These are phyloP conservation scores for Lordiphosa andalusiaca DNA, from an alignment of 2,888 invertebrate genomes.

Conservation along the genomic window DNA sequence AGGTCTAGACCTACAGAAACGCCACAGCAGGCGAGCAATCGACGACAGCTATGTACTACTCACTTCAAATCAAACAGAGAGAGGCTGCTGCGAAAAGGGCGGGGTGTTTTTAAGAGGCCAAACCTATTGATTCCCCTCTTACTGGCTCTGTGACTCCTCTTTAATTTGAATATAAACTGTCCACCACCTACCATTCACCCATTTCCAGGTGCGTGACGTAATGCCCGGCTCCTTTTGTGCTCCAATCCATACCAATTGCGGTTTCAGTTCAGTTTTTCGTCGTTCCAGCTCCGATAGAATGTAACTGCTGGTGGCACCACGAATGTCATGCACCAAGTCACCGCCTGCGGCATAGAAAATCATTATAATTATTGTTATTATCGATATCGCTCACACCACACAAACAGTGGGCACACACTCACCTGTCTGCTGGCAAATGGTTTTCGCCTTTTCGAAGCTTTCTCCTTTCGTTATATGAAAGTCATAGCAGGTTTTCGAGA, in stretches of 20 bases:
- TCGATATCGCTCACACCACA: slow-evolving; percentile 5
- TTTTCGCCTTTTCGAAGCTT: slow-evolving; percentile 90
- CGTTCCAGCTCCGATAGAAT: slow-evolving; percentile 90
- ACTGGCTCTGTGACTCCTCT: too few relatives aligned
- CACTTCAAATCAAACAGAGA: too few relatives aligned
- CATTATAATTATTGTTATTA: neutral
- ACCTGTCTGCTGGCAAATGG: slow-evolving; percentile 87
- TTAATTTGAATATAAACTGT: too few relatives aligned
- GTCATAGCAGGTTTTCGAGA: slow-evolving; percentile 93
- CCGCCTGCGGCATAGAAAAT: slow-evolving; percentile 68
- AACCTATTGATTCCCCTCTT: too few relatives aligned
- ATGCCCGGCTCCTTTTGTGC: slow-evolving; percentile 93
- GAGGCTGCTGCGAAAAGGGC: too few relatives aligned
- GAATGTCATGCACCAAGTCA: slow-evolving; percentile 79
- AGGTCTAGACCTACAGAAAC: too few relatives aligned
- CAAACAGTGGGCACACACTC: slow-evolving; percentile 77
- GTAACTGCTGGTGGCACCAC: slow-evolving; percentile 78
- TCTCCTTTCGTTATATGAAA: slow-evolving; percentile 91
- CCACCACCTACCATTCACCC: slow-evolving; percentile 88
- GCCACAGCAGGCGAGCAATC: too few relatives aligned
- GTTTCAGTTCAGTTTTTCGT: slow-evolving; percentile 88
- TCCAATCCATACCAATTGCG: slow-evolving; percentile 94
- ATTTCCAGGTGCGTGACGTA: slow-evolving; percentile 92
- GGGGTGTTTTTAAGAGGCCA: too few relatives aligned
- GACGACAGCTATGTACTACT: too few relatives aligned